Percentiles rank a stretch among this genome's conserved stretches.
These are phyloP conservation scores for Papilio xuthus DNA, from an alignment of 1,140 invertebrate species.

Conservation along the genomic window DNA sequence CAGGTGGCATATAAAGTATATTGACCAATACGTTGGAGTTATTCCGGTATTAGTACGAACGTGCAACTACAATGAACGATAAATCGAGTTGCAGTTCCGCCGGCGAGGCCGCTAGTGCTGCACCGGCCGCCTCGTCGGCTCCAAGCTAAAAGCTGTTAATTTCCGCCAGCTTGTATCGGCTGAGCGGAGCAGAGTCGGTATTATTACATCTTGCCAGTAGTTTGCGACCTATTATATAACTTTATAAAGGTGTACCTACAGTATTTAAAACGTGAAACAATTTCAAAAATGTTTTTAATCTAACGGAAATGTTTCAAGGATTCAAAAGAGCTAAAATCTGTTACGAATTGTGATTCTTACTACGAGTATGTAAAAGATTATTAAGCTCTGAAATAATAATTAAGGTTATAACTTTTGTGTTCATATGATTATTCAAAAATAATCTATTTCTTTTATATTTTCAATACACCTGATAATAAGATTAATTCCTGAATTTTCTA, in stretches of 20 bases:
- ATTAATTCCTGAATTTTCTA: not conserved
- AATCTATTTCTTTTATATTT: too few species aligned
- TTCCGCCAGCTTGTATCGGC: conserved; percentile 73
- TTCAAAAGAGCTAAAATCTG: too few species aligned
- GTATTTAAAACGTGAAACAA: not conserved
- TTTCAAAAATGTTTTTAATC: not conserved
- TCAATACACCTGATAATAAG: not conserved
- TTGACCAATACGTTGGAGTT: conserved; percentile 22
- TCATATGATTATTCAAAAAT: too few species aligned
- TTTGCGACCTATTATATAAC: conserved; percentile 39
- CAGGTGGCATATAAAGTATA: conserved; percentile 6
- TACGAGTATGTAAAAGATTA: too few species aligned
- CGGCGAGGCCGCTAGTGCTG: conserved; percentile 48
- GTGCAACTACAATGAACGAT: conserved; percentile 42
- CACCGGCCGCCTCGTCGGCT: conserved; percentile 46
- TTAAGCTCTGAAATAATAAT: too few species aligned
- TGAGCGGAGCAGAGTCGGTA: conserved; percentile 50
- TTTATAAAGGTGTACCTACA: conserved; percentile 35
- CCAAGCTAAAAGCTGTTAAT: conserved; percentile 70
- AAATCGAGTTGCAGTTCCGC: conserved; percentile 51
- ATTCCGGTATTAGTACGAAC: conserved; percentile 18
- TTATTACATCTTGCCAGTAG: conserved; percentile 17
- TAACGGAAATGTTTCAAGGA: too few species aligned
- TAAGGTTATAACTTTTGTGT: too few species aligned
- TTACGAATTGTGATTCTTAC: too few species aligned